Conservation (phyloP, 2,113 vertebrate species). For the Cheirogaleus medius region DNA sequence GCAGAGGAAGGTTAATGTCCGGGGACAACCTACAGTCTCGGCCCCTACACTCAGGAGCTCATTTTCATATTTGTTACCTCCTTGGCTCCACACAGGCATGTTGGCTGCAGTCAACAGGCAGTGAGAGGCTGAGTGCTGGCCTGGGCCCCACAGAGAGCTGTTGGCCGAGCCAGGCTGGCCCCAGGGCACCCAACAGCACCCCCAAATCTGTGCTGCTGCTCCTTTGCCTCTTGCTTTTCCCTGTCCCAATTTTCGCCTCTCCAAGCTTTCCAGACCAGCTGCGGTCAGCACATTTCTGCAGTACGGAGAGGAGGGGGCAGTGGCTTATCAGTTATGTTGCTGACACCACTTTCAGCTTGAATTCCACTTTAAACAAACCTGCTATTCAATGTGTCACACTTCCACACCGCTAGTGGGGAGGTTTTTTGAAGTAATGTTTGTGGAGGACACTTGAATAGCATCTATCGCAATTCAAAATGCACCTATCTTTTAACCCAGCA, state of each 20-base stretch:
- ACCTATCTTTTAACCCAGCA: conserved; percentile 27
- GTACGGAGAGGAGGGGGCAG: background rate
- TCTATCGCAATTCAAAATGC: conserved; percentile 5
- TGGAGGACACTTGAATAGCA: background rate
- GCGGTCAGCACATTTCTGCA: background rate
- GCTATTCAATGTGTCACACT: background rate
- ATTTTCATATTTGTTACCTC: background rate
- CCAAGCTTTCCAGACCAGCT: background rate
- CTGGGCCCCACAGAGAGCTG: background rate
- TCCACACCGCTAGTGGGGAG: background rate
- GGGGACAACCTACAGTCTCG: background rate
- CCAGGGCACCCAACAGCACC: background rate
- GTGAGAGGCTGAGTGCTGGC: background rate
- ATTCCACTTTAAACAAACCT: conserved; percentile 17
- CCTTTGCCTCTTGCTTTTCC: too few species aligned
- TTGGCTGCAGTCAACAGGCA: background rate
- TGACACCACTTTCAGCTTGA: background rate
- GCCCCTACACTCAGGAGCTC: background rate
- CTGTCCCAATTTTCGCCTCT: background rate
- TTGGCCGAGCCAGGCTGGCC: background rate
- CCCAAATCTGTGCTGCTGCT: background rate
- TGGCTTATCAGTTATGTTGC: background rate
- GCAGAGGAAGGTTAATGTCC: background rate
- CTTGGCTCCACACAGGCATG: accelerated
- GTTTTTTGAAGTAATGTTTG: background rate